Evolutionary conservation across 2,113 vertebrate genomes (phyloP).

Genomic region (Hyperoodon ampullatus): DNA sequence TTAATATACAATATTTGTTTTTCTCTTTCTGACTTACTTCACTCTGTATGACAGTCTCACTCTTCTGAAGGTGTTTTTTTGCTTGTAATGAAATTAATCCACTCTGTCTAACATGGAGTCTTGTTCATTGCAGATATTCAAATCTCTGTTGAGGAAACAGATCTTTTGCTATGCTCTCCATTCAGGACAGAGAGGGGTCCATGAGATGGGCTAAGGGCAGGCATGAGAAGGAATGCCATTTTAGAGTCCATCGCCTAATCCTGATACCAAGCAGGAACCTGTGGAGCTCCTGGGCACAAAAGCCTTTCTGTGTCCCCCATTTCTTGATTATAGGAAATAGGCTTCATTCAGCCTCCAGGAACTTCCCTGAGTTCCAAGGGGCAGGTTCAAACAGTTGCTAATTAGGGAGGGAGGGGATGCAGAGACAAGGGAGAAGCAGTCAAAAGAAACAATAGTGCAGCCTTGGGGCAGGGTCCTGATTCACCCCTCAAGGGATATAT

Average conservation of each 20-base stretch:
- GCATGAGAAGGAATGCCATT: background rate
- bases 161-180: background rate
- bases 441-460: no score
- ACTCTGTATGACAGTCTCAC: background rate
- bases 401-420: background rate
- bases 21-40: no score
- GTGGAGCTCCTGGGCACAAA: background rate
- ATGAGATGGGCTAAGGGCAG: background rate
- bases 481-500: no score
- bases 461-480: no score
- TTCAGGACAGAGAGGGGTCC: background rate
- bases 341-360: background rate
- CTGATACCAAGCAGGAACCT: background rate
- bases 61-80: background rate
- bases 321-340: background rate
- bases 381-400: background rate
- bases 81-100: background rate
- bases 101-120: background rate
- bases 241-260: background rate
- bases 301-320: background rate
- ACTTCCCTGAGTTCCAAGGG: background rate
- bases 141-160: background rate
- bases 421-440: no score
- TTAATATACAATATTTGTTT: no score
- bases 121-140: background rate